A percentile compares a stretch with the other conserved stretches of the same genome.
Conservation (phyloP, 2,113 vertebrate genomes). For the Ornithorhynchus anatinus region DNA sequence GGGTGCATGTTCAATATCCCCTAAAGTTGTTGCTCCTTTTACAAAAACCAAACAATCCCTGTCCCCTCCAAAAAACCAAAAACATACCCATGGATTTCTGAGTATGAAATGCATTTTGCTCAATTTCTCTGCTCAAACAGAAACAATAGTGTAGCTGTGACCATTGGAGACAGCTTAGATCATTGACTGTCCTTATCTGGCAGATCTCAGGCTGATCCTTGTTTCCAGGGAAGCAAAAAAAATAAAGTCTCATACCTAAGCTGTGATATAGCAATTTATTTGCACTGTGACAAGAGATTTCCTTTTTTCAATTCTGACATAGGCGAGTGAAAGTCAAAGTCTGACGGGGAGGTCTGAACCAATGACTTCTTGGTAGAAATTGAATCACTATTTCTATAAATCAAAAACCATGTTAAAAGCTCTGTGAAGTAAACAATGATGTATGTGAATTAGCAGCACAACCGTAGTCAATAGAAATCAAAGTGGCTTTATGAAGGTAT, state of each 20-base stretch:
- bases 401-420: slow-evolving; percentile 71
- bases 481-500: slow-evolving; percentile 74
- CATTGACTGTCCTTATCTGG: slow-evolving; percentile 58
- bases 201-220: slow-evolving; percentile 44
- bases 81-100: not conserved
- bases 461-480: slow-evolving; percentile 73
- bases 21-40: no score
- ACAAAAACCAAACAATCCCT: no score
- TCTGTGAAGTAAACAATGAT: slow-evolving; percentile 71
- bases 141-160: slow-evolving; percentile 39
- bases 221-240: slow-evolving; percentile 11
- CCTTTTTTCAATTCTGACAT: slow-evolving; percentile 36
- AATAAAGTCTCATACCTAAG: not conserved
- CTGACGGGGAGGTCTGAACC: slow-evolving; percentile 24
- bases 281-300: slow-evolving; percentile 34
- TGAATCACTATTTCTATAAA: slow-evolving; percentile 67
- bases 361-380: slow-evolving; percentile 49
- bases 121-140: not conserved
- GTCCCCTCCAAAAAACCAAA: no score
- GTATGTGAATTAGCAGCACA: slow-evolving; percentile 68
- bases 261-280: slow-evolving; percentile 35
- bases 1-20: not conserved
- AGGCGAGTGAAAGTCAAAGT: slow-evolving; percentile 36
- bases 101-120: slow-evolving; percentile 1
- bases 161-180: slow-evolving; percentile 46